Percentiles rank a stretch among this genome's conserved stretches.
phyloP scores from a whole-genome alignment of 2,888 invertebrate species.

The Lycaena phlaeas region DNA sequence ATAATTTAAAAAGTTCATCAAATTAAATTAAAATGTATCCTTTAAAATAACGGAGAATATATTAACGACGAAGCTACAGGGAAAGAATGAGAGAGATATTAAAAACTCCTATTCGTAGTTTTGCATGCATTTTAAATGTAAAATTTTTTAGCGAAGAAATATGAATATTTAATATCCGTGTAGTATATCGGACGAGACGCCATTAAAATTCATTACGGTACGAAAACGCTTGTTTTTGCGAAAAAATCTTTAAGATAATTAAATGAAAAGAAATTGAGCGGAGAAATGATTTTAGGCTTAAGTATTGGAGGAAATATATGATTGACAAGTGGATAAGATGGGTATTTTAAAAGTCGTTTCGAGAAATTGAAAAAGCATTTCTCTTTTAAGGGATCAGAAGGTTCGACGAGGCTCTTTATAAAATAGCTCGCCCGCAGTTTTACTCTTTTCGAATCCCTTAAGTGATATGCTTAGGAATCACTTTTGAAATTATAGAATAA shows the following conservation, averaged over 20 bases:
- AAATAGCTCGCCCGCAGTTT: no score
- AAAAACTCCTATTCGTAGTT: not conserved
- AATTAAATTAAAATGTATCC: no score
- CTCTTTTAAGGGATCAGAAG: not conserved
- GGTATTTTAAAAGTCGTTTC: conserved; percentile 6
- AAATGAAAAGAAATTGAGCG: not conserved
- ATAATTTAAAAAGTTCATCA: no score
- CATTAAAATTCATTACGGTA: conserved; percentile 1
- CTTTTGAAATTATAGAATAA: no score
- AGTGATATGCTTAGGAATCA: no score
- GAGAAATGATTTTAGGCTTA: not conserved
- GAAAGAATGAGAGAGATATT: not conserved
- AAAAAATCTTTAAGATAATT: not conserved
- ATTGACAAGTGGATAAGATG: not conserved
- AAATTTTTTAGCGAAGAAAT: not conserved
- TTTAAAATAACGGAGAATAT: no score
- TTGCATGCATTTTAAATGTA: conserved; percentile 3
- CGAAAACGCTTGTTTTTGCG: conserved; percentile 1
- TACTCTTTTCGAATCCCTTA: no score
- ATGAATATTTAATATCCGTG: conserved; percentile 5
- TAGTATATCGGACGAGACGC: conserved; percentile 1
- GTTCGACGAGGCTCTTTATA: not conserved
- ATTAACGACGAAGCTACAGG: not conserved
- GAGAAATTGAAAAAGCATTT: conserved; percentile 3
- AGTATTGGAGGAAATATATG: not conserved